Evolutionary conservation across 2,888 invertebrate species (phyloP).

Genomic region (Auanema sp.): DNA sequence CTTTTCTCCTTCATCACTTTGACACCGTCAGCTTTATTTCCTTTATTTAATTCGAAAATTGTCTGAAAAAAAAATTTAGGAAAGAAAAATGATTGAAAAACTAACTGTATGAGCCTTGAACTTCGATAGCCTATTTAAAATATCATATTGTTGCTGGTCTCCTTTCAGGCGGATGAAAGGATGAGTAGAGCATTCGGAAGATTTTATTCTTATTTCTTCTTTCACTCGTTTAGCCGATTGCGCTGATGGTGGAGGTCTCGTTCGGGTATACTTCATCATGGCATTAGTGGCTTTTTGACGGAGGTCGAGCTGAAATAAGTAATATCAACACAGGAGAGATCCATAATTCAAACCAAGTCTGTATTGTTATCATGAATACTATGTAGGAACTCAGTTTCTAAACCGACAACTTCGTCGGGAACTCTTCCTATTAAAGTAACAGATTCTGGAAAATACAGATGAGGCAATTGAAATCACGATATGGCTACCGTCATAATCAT

Average conservation of each 20-base stretch:
- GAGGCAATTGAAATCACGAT: no score
- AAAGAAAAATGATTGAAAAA: constrained; percentile 50
- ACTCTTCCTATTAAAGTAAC: constrained; percentile 75
- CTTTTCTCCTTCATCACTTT: constrained; percentile 86
- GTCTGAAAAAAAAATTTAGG: constrained; percentile 72
- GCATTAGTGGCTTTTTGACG: constrained; percentile 81
- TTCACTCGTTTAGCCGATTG: constrained; percentile 88
- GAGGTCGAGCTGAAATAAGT: constrained; percentile 70
- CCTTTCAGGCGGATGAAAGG: constrained; percentile 36
- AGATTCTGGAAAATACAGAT: constrained; percentile 34
- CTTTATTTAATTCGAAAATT: constrained; percentile 86
- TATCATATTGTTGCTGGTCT: constrained; percentile 37
- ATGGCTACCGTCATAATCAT: constrained; percentile 47
- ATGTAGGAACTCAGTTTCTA: constrained; percentile 78
- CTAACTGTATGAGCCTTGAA: constrained; percentile 41
- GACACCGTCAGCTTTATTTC: constrained; percentile 76
- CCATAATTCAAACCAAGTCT: constrained; percentile 24
- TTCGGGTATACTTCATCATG: constrained; percentile 84
- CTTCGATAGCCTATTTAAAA: constrained; percentile 42
- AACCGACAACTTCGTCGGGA: constrained; percentile 81
- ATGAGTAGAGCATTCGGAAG: constrained; percentile 39
- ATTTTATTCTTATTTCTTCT: constrained; percentile 47
- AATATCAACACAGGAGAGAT: constrained; percentile 4
- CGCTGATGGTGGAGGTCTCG: constrained; percentile 83
- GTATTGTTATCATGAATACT: constrained; percentile 76